These are phyloP conservation scores for Strix uralensis DNA, from an alignment of 2,113 vertebrate genomes.

Conservation along the genomic window DNA sequence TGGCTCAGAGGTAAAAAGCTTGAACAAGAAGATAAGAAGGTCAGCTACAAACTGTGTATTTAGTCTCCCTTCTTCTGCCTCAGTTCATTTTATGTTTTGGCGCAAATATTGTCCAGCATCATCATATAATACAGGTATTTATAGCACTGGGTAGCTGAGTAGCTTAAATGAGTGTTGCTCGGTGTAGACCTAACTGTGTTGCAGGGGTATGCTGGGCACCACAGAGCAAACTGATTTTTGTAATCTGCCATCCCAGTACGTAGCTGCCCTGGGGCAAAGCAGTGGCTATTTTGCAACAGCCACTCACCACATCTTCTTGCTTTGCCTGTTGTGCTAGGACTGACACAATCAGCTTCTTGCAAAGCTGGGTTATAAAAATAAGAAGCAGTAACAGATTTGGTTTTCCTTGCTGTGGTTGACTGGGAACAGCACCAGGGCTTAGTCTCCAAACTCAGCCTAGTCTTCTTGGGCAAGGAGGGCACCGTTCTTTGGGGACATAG, in stretches of 20 bases:
- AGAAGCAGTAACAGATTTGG: background rate
- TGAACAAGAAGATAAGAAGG: background rate
- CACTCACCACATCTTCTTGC: background rate
- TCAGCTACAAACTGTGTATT: background rate
- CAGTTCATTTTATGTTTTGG: background rate
- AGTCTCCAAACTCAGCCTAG: background rate
- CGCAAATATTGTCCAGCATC: background rate
- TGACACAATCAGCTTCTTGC: background rate
- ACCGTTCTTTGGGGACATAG: rapidly evolving
- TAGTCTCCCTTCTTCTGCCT: background rate
- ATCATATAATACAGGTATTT: background rate
- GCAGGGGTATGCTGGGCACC: background rate
- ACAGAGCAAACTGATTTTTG: background rate
- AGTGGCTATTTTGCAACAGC: background rate
- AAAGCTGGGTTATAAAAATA: background rate
- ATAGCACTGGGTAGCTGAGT: background rate
- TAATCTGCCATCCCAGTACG: background rate
- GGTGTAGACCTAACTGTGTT: background rate
- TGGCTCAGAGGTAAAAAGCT: slow-evolving; percentile 20
- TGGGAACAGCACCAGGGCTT: background rate
- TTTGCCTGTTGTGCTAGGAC: background rate
- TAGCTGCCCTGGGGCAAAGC: background rate
- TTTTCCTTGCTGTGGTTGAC: background rate
- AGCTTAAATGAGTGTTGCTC: background rate
- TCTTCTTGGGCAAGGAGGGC: background rate